Evolutionary conservation across 2,888 invertebrate genomes (phyloP).

Genomic region (Helobdella robusta): DNA sequence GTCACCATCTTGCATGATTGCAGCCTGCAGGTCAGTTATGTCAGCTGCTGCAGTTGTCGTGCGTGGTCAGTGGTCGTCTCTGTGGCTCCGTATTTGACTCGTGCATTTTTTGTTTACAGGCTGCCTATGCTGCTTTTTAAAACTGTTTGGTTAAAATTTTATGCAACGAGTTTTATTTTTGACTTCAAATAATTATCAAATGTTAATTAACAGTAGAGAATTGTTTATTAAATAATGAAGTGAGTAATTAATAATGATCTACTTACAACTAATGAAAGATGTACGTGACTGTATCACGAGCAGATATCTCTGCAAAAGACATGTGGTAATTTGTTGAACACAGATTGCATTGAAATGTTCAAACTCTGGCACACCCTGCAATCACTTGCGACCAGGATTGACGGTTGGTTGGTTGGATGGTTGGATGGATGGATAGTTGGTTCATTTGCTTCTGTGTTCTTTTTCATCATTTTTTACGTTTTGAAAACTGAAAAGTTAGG

Average conservation of each 20-base stretch:
- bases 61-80: not conserved
- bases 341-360: not conserved
- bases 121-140: not conserved
- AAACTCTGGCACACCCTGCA: not conserved
- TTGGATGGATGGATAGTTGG: not conserved
- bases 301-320: conserved; percentile 2
- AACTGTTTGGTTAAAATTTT: not conserved
- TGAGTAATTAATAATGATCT: too few relatives aligned
- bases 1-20: conserved; percentile 92
- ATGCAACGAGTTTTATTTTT: not conserved
- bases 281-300: not conserved
- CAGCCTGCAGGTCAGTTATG: conserved; percentile 65
- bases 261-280: too few relatives aligned
- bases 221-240: not conserved
- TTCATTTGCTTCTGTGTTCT: not conserved
- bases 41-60: not conserved
- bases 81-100: not conserved
- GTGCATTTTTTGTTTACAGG: not conserved
- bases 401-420: conserved; percentile 1
- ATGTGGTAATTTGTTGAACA: not conserved
- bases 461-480: not conserved
- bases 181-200: not conserved
- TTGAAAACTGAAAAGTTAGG: too few relatives aligned
- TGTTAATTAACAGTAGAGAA: not conserved
- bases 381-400: not conserved